These are phyloP conservation scores for Rattus rattus DNA, from an alignment of 2,113 vertebrate genomes.

Conservation along the genomic window DNA sequence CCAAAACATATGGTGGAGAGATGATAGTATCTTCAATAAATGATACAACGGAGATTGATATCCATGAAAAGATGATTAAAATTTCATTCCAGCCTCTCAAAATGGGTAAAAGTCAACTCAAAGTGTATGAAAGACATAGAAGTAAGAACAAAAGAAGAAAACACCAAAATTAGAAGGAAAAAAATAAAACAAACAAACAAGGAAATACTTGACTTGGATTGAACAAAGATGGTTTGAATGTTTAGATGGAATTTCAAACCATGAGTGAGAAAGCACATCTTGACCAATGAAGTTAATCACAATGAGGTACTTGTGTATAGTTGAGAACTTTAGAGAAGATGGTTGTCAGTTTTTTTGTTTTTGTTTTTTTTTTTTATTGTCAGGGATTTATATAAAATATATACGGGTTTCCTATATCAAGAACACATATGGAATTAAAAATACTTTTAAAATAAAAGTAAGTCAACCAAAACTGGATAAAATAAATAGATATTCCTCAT, in stretches of 20 bases:
- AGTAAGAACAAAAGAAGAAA: neutral
- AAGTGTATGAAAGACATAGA: neutral
- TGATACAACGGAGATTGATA: neutral
- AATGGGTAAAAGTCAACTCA: neutral
- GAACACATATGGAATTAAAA: neutral
- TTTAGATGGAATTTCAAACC: neutral
- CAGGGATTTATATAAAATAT: neutral
- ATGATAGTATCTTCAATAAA: neutral
- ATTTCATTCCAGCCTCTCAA: neutral
- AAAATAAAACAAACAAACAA: neutral
- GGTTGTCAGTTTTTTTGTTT: neutral
- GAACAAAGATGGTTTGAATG: neutral
- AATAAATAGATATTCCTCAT: neutral
- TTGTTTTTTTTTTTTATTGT: neutral
- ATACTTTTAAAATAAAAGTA: neutral
- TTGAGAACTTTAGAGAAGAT: neutral
- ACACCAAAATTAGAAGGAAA: neutral
- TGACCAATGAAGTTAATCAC: neutral
- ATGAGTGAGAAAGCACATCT: neutral
- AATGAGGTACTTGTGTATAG: neutral
- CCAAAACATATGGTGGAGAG: neutral
- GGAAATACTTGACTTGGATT: neutral
- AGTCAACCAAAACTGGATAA: neutral
- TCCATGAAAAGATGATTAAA: neutral
- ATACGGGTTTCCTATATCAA: neutral